A percentile compares a stretch with the other conserved stretches of the same genome.
These are phyloP conservation scores for Aleadryas rufinucha DNA, from an alignment of 2,113 vertebrate species.

Conservation along the genomic window DNA sequence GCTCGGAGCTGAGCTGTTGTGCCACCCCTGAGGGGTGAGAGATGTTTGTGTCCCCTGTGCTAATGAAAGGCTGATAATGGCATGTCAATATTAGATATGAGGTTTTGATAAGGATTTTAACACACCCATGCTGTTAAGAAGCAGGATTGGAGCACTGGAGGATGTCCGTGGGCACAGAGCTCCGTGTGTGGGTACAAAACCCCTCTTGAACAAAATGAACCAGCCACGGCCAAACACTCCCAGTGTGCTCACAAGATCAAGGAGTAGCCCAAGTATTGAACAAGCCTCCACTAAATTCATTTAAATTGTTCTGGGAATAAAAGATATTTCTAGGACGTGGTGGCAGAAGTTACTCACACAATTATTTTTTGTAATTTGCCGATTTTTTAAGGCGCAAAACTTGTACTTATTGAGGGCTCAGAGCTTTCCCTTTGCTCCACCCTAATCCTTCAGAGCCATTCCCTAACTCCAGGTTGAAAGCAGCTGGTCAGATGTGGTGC, in stretches of 20 bases:
- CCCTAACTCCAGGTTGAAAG: background rate
- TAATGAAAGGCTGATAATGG: background rate
- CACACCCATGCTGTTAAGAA: background rate
- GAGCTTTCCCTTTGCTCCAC: background rate
- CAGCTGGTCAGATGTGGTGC: accelerated
- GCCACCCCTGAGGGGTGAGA: background rate
- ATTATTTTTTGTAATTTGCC: background rate
- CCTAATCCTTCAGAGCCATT: background rate
- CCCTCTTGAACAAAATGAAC: accelerated
- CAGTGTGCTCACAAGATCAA: background rate
- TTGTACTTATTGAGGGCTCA: accelerated
- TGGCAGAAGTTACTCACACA: background rate
- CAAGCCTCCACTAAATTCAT: background rate
- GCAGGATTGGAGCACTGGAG: background rate
- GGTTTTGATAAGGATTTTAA: background rate
- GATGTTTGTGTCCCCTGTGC: background rate
- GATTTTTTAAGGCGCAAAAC: background rate
- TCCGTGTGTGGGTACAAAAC: background rate
- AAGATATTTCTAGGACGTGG: accelerated
- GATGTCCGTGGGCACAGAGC: accelerated
- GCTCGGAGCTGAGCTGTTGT: background rate
- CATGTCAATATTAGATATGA: background rate
- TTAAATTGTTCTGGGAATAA: background rate
- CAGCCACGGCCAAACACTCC: background rate
- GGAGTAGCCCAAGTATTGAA: background rate